Base-by-base conservation (phyloP, 2,888 invertebrate genomes). In the Nomada fabriciana region DNA sequence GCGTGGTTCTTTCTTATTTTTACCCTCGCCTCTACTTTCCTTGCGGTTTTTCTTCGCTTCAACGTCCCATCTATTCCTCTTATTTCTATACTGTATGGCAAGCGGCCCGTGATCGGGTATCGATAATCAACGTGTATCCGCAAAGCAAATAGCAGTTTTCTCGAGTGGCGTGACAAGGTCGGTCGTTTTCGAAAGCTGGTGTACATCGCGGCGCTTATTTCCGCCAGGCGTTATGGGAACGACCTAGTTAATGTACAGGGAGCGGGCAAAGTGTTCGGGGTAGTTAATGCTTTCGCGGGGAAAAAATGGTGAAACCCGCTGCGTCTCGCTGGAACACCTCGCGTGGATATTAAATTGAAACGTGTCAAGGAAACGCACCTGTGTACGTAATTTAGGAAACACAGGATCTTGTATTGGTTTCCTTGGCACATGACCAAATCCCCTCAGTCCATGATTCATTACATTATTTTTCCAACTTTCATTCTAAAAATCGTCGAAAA, bases 71-170 rank as follows among this genome's bases (percentile, higher is more conserved):
- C 15, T 36, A 43, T 9, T 60, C n/a, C 53, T 71, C 36, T 68
- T 76, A 20, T 50, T 64, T 53, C 63, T 15, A 13, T 23, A n/a
- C 13, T 36, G n/a, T 42, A 29, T n/a, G 7, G 70, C 23, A 53
- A 57, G 43, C 75, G 69, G 71, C 68, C 53, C 80, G 65, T 76
- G 73, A 52, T 72, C 74, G 68, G 64, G 59, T 84, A 86, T 89
- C 89, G 88, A 84, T 88, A 88, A 90, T 89, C 89, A 88, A 70
- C 77, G 81, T 71, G 83, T 80, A 84, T 85, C 85, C 85, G 86
- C 85, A 84, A 81, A 87, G 88, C 82, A 90, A 91, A 90, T 85
- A 90, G 73, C 71, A 80, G 82, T 86, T 90, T 84, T 76, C 86
- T 82, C 86, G 82, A 86, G 85, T 84, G 74, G 72, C 85, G 74